Evolutionary conservation across 2,888 invertebrate genomes (phyloP).

Genomic region (Dynastes tityus): DNA sequence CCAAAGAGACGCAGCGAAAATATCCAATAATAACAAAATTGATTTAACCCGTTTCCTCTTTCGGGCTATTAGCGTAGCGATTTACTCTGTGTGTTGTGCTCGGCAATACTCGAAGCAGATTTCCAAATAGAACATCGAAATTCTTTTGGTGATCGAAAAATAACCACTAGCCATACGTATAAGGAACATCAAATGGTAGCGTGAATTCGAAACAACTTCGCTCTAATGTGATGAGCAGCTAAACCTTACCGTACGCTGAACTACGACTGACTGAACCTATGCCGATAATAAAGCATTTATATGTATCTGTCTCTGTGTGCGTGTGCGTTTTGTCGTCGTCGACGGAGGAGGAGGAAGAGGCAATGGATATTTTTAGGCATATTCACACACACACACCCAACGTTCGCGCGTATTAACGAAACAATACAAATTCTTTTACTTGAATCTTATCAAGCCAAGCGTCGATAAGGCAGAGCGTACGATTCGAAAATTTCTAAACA

Average conservation of each 20-base stretch:
- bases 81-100: conserved; percentile 36
- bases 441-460: conserved; percentile 11
- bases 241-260: conserved; percentile 10
- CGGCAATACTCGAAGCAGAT: conserved; percentile 42
- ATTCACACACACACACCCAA: conserved; percentile 1
- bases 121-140: conserved; percentile 41
- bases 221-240: background rate
- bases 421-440: conserved; percentile 40
- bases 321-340: conserved; percentile 25
- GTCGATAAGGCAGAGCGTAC: conserved; percentile 1
- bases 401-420: background rate
- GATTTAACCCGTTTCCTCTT: conserved; percentile 10
- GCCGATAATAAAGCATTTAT: conserved; percentile 44
- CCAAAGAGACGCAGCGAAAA: background rate
- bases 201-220: conserved; percentile 13
- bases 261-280: conserved; percentile 26
- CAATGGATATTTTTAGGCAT: conserved; percentile 24
- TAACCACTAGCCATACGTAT: conserved; percentile 39
- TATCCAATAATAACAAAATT: background rate
- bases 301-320: conserved; percentile 28
- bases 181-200: conserved; percentile 29
- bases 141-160: conserved; percentile 17
- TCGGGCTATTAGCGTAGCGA: background rate
- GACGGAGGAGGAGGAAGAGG: background rate
- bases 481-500: conserved; percentile 33